Evolutionary conservation across 2,797 vertebrate species (phyloP).

Genomic region (Lutjanus campechanus): DNA sequence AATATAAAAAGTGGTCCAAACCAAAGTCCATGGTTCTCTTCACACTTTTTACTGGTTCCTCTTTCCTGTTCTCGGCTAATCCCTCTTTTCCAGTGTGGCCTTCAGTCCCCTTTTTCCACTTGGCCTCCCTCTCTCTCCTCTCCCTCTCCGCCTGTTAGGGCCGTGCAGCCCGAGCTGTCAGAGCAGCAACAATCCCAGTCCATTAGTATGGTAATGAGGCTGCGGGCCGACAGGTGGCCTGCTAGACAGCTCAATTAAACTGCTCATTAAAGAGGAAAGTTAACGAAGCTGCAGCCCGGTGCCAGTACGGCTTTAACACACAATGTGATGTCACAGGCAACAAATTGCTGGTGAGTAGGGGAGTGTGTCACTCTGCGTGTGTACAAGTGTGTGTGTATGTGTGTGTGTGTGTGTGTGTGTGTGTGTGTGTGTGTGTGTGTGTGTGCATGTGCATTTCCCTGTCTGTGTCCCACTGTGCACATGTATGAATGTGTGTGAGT

Average conservation of each 20-base stretch:
- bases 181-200: constrained; percentile 96
- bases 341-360: constrained; percentile 90
- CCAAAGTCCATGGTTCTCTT: constrained; percentile 11
- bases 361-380: constrained; percentile 71
- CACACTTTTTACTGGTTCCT: constrained; percentile 8
- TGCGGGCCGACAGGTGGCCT: constrained; percentile 98
- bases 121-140: constrained; percentile 64
- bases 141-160: constrained; percentile 86
- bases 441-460: constrained; percentile 18
- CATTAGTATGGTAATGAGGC: constrained; percentile 99
- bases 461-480: constrained; percentile 13
- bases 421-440: constrained; percentile 43
- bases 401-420: constrained; percentile 34
- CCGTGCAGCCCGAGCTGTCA: constrained; percentile 89
- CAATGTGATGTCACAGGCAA: constrained; percentile 98
- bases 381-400: constrained; percentile 37
- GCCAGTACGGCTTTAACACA: constrained; percentile 92
- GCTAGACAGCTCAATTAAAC: constrained; percentile 99
- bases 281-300: constrained; percentile 97
- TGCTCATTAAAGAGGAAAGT: constrained; percentile 99
- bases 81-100: constrained; percentile 52
- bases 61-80: constrained; percentile 32
- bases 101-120: constrained; percentile 36
- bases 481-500: constrained; percentile 19
- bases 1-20: background rate